Evolutionary conservation across 2,888 invertebrate species (phyloP).

Genomic region (Axea sp.): DNA sequence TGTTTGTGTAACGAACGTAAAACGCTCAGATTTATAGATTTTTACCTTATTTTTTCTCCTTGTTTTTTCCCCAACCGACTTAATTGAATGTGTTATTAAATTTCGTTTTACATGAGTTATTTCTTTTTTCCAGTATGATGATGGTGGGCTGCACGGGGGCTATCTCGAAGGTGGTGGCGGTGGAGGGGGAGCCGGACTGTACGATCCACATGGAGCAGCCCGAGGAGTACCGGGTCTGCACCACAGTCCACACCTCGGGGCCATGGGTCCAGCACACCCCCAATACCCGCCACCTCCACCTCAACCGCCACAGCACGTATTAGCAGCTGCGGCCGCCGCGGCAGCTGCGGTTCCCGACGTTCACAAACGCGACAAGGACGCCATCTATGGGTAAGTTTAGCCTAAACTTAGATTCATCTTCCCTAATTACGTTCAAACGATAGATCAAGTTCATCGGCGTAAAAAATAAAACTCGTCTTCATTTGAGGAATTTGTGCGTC

Average conservation of each 20-base stretch:
- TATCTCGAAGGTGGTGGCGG: conserved; percentile 87
- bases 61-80: neutral
- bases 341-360: conserved; percentile 88
- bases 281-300: conserved; percentile 88
- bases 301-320: conserved; percentile 87
- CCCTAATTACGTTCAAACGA: too few species aligned
- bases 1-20: conserved; percentile 6
- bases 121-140: conserved; percentile 88
- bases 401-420: neutral
- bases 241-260: conserved; percentile 83
- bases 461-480: too few species aligned
- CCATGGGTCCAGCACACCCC: conserved; percentile 80
- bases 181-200: conserved; percentile 84
- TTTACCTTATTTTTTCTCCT: too few species aligned
- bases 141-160: conserved; percentile 91
- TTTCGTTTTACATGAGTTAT: neutral
- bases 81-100: neutral
- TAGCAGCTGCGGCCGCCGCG: conserved; percentile 85
- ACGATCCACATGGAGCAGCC: conserved; percentile 87
- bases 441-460: too few species aligned
- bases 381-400: conserved; percentile 97
- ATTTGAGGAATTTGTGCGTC: too few species aligned
- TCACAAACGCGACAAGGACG: conserved; percentile 98
- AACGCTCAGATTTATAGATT: too few species aligned
- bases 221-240: conserved; percentile 81